Conservation (phyloP, 1,140 invertebrate genomes). For the Xylocopa sonorina region DNA sequence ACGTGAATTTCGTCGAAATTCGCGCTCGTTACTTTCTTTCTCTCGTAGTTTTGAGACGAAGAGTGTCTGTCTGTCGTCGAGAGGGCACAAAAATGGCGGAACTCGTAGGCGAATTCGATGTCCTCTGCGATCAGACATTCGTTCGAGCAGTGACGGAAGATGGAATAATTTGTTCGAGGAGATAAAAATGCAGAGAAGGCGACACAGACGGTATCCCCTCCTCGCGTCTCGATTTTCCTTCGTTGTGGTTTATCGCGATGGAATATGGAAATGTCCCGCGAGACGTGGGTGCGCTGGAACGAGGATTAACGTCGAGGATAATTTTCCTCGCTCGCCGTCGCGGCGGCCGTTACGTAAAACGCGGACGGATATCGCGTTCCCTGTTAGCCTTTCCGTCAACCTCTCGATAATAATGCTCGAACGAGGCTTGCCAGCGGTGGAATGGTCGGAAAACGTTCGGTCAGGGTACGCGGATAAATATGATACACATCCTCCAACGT, state of each 20-base stretch:
- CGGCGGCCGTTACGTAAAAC: conserved; percentile 27
- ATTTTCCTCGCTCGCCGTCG: conserved; percentile 42
- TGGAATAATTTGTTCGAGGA: neutral
- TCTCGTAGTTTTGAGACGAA: too few relatives aligned
- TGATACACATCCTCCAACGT: too few relatives aligned
- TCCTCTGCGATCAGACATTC: neutral
- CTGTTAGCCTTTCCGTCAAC: conserved; percentile 32
- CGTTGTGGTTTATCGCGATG: conserved; percentile 57
- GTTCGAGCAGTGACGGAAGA: neutral
- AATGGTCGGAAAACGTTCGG: neutral
- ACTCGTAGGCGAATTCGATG: too few relatives aligned
- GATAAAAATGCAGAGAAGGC: neutral
- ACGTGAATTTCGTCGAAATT: too few relatives aligned
- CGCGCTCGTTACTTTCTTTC: too few relatives aligned
- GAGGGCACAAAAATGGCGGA: too few relatives aligned
- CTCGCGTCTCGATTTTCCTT: conserved; percentile 52
- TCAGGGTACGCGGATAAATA: too few relatives aligned
- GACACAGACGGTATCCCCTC: conserved; percentile 12
- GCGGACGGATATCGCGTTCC: conserved; percentile 36
- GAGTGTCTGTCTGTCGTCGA: too few relatives aligned
- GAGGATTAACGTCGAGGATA: conserved; percentile 64
- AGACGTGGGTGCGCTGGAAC: conserved; percentile 72
- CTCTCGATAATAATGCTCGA: conserved; percentile 1
- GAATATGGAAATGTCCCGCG: conserved; percentile 66
- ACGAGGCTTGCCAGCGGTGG: neutral